Percentiles rank a stretch among this genome's conserved stretches.
phyloP scores from a whole-genome alignment of 2,797 vertebrate species.

The Cryptoprocta ferox region DNA sequence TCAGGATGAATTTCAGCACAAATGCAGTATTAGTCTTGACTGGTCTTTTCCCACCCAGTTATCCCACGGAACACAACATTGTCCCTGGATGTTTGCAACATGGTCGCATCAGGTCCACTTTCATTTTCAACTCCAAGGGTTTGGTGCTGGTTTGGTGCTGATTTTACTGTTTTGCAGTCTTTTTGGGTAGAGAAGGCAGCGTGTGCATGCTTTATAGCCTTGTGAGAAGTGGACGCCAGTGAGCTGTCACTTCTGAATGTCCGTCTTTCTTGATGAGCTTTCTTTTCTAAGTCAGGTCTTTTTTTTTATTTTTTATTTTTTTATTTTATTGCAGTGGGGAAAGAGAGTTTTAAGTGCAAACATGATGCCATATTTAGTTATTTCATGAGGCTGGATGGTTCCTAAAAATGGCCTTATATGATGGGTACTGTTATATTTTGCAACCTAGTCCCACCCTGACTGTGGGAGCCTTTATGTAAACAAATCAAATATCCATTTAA shows the following conservation, averaged over 20 bases:
- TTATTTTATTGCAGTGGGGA: not conserved
- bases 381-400: not conserved
- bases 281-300: not conserved
- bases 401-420: not conserved
- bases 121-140: not conserved
- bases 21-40: not conserved
- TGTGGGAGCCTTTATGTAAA: not conserved
- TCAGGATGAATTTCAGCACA: not conserved
- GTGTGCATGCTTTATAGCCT: not conserved
- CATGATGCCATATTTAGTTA: not conserved
- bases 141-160: slow-evolving; percentile 9
- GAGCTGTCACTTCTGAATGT: not conserved
- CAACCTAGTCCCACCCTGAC: not conserved
- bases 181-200: not conserved
- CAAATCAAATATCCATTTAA: not conserved
- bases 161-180: not conserved
- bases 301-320: not conserved
- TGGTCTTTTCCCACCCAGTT: not conserved
- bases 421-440: not conserved
- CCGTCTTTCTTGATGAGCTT: not conserved
- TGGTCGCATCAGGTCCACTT: not conserved
- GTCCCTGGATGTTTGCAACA: not conserved
- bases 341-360: slow-evolving; percentile 9
- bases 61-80: not conserved
- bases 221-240: not conserved